Percentiles rank a stretch among this genome's conserved stretches.
Conservation (phyloP, 2,797 vertebrate genomes). For the Erethizon dorsatum region DNA sequence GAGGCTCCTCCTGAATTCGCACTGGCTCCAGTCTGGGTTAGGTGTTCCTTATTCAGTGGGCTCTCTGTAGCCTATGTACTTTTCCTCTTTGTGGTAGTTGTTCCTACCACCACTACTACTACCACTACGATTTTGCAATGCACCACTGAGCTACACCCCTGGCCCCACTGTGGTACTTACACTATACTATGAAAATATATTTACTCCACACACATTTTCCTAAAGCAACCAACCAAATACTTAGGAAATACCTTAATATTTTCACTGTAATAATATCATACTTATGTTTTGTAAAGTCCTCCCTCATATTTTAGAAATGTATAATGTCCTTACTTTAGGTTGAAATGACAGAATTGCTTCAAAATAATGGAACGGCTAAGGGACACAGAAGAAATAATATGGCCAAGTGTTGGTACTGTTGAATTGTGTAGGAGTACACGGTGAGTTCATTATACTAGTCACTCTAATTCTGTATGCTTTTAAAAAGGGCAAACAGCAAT, state of each 20-base stretch:
- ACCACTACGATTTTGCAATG: not conserved
- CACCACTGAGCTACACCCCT: not conserved
- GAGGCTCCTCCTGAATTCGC: not conserved
- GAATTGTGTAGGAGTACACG: not conserved
- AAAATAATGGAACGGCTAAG: slow-evolving; percentile 32
- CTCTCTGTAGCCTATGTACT: not conserved
- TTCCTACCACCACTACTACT: not conserved
- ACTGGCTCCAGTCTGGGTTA: not conserved
- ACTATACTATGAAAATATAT: not conserved
- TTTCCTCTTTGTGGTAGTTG: not conserved
- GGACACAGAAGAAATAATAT: not conserved
- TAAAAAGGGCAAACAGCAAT: not conserved
- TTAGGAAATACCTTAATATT: slow-evolving; percentile 30
- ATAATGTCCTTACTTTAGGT: not conserved
- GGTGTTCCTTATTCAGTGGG: too few species aligned
- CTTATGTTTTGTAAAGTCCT: not conserved
- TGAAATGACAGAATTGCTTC: slow-evolving; percentile 3
- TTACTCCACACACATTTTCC: not conserved
- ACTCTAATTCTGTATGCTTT: not conserved
- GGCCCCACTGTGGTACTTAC: not conserved
- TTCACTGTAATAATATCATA: not conserved
- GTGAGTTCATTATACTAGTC: not conserved
- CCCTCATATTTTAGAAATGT: slow-evolving; percentile 25
- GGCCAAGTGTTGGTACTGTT: not conserved
- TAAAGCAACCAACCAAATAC: slow-evolving; percentile 28